Evolutionary conservation across 2,113 vertebrate genomes (phyloP), one percentile per base, ranked within the genome.

Genomic region (Rhynchopsitta pachyrhyncha): DNA sequence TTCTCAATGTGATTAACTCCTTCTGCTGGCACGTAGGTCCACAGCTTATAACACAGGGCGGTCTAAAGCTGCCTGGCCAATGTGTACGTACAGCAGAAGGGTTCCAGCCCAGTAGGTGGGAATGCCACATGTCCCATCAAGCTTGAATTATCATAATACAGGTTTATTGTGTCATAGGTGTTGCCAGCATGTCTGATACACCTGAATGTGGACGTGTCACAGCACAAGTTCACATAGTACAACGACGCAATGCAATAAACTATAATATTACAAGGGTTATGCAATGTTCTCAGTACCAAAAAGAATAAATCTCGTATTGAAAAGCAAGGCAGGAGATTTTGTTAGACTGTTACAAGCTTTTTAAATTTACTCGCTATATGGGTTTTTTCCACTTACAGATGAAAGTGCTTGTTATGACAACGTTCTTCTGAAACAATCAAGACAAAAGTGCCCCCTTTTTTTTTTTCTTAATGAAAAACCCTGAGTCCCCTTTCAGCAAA

Each of bases 131-230:
- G 88, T 93, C 67, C 90, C 74, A 84, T 93, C 91, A 91, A 84
- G 91, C 86, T 79, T 27, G 91, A 86, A 89, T 92, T 89, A 93
- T 20, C 89, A 92, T 82, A 92, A n/a, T 66, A 93, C 8, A n/a
- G 91, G 77, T 92, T 93, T 89, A 53, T 95, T 86, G 92, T 96
- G 93, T 94, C 96, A 96, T 37, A 89, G 77, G 62, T 96, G 91
- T 93, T 96, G 92, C 92, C 96, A 96, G 78, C 0, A 14, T 93
- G 95, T 94, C 96, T 96, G 88, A 94, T 96, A 83, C 77, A 89
- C 84, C 96, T 79, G 83, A 85, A 79, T 82, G 93, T 84, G 86
- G 91, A 97, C 66, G 75, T 96, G 96, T 95, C 95, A 85, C 92
- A 92, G 93, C 88, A 89, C 93, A 94, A 96, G 93, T 97, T 89